These are phyloP conservation scores for Motacilla alba DNA, from an alignment of 2,113 vertebrate genomes.

Conservation along the genomic window DNA sequence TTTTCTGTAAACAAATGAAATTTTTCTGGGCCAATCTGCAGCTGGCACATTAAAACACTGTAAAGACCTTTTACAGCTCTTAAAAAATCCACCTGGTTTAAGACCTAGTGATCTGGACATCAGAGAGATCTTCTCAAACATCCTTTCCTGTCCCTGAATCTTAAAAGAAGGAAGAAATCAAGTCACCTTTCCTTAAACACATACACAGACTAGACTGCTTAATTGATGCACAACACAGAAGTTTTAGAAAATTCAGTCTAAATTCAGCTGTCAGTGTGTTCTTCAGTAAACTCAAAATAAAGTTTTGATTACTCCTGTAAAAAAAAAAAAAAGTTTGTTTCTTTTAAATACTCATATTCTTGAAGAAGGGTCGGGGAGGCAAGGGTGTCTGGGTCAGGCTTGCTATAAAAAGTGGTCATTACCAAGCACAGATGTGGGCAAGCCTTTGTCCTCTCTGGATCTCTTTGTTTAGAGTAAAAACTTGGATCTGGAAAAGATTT, in stretches of 20 bases:
- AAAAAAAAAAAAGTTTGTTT: neutral
- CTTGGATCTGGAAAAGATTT: neutral
- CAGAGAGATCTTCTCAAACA: neutral
- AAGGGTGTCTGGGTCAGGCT: neutral
- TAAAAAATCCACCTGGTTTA: neutral
- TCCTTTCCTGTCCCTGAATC: neutral
- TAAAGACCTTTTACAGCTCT: neutral
- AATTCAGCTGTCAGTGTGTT: neutral
- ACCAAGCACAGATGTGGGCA: neutral
- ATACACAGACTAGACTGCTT: neutral
- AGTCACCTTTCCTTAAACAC: neutral
- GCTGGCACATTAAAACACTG: neutral
- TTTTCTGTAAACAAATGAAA: neutral
- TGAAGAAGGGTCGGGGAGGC: accelerated
- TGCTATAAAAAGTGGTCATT: neutral
- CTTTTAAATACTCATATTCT: neutral
- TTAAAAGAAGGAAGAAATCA: neutral
- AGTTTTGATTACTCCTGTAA: neutral
- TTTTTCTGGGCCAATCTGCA: neutral
- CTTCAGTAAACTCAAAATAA: neutral
- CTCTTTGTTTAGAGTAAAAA: neutral
- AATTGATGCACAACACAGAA: neutral
- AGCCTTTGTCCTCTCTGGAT: neutral
- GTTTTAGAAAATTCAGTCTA: neutral
- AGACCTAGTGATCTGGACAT: neutral